Evolutionary conservation across 2,113 vertebrate species (phyloP).

Genomic region (Apodemus speciosus): DNA sequence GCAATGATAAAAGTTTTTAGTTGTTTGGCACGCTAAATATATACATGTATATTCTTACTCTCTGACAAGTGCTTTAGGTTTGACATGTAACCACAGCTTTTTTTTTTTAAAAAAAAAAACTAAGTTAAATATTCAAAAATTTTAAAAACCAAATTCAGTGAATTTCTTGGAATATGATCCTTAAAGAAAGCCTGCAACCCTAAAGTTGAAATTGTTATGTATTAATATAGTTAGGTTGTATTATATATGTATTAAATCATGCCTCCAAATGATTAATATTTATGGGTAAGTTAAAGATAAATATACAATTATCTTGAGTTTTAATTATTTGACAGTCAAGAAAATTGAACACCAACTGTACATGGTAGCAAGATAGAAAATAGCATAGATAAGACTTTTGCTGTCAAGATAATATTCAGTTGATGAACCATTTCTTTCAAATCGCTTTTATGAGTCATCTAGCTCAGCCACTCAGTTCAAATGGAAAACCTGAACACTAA

Average conservation of each 20-base stretch:
- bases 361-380: background rate
- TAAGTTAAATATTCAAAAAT: conserved; percentile 44
- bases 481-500: conserved; percentile 44
- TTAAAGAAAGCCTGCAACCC: conserved; percentile 12
- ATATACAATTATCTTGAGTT: conserved; percentile 47
- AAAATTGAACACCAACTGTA: background rate
- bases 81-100: conserved; percentile 27
- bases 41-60: background rate
- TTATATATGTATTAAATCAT: background rate
- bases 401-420: conserved; percentile 35
- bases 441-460: conserved; percentile 46
- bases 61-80: background rate
- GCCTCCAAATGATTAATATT: background rate
- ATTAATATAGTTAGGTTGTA: background rate
- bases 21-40: background rate
- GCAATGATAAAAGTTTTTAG: conserved; percentile 16
- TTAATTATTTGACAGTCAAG: conserved; percentile 25
- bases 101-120: conserved; percentile 54
- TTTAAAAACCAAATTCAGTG: background rate
- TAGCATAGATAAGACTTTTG: conserved; percentile 28
- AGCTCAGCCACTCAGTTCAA: conserved; percentile 57
- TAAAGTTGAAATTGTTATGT: conserved; percentile 28
- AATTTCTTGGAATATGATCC: conserved; percentile 38
- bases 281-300: conserved; percentile 8
- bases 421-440: conserved; percentile 60